Evolutionary conservation across 2,888 invertebrate genomes (phyloP).

Genomic region (Ephialtes manifestator): DNA sequence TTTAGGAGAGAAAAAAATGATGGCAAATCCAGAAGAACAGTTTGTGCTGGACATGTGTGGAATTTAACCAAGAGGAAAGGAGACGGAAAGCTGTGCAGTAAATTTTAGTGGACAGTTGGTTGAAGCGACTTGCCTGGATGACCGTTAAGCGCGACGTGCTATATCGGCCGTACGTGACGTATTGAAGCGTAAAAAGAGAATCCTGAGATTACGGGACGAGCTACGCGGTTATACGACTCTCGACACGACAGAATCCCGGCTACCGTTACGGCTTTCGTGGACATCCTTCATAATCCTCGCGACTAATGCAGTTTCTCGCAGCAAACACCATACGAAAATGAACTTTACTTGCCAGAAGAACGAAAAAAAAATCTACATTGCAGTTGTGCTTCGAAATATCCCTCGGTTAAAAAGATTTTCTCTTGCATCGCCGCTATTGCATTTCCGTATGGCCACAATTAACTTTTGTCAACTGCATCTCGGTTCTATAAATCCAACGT

Average conservation of each 20-base stretch:
- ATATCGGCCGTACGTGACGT: constrained; percentile 70
- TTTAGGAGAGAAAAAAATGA: constrained; percentile 14
- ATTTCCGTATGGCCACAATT: neutral
- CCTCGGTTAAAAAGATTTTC: neutral
- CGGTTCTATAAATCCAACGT: too few relatives aligned
- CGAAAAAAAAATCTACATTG: neutral
- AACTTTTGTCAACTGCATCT: neutral
- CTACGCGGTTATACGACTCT: constrained; percentile 54
- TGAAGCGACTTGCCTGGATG: constrained; percentile 64
- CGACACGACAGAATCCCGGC: constrained; percentile 49
- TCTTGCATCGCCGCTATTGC: neutral
- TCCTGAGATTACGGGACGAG: constrained; percentile 64
- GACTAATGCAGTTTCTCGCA: constrained; percentile 46
- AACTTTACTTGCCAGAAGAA: neutral
- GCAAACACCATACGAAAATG: constrained; percentile 16
- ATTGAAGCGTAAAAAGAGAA: constrained; percentile 70
- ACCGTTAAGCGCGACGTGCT: constrained; percentile 67
- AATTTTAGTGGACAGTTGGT: constrained; percentile 69
- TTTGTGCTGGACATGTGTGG: constrained; percentile 38
- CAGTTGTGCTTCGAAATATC: neutral
- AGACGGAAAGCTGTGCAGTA: constrained; percentile 57
- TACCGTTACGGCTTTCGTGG: constrained; percentile 31
- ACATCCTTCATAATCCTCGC: constrained; percentile 49
- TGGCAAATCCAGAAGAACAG: constrained; percentile 29
- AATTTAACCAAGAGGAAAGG: constrained; percentile 50